Evolutionary conservation across 2,797 vertebrate genomes (phyloP), one percentile per base, ranked within the genome.

Genomic region (Parauchenoglanis punctatus): DNA sequence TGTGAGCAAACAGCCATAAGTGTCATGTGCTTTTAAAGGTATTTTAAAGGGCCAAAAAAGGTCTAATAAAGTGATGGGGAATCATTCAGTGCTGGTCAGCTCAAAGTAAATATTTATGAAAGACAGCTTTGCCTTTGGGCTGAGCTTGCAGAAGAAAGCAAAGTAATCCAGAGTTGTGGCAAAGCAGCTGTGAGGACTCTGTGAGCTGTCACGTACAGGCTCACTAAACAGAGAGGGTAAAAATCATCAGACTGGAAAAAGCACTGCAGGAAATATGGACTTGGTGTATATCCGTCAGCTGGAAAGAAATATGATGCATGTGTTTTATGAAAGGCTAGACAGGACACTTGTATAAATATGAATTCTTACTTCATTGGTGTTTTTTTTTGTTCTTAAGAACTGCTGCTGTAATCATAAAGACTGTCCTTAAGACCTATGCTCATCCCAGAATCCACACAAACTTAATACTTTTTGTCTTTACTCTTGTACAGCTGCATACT

Each of bases 61-160:
- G 28, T 54, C 28, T 11, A 75, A 77, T 78, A 15, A 87, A 85
- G 56, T 85, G 56, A 61, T 85, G 59, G 83, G 82, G 73, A 65
- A 31, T 86, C 25, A 35, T 58, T 65, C 31, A 75, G 83, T 78
- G 61, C 78, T 83, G 75, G 86, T 86, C 88, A 23, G 75, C 6
- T 83, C 85, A 81, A 86, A 89, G 83, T 92, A 92, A 93, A 93
- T 94, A 90, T 94, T 94, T 93, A 92, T 61, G 72, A 31, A 73
- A 88, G 73, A 87, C 81, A 54, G 87, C 31, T 83, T 85, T 8
- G 63, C 70, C 56, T 56, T 28, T 20, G 87, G 28, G 28, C 54
- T 68, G 49, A 76, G 35, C 44, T 61, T 84, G 52, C 20, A 72
- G 72, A 75, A 59, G 40, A 81, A 83, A 56, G 28, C 65, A 61